These are phyloP conservation scores for Prionace glauca DNA, from an alignment of 2,797 vertebrate species.

Conservation along the genomic window DNA sequence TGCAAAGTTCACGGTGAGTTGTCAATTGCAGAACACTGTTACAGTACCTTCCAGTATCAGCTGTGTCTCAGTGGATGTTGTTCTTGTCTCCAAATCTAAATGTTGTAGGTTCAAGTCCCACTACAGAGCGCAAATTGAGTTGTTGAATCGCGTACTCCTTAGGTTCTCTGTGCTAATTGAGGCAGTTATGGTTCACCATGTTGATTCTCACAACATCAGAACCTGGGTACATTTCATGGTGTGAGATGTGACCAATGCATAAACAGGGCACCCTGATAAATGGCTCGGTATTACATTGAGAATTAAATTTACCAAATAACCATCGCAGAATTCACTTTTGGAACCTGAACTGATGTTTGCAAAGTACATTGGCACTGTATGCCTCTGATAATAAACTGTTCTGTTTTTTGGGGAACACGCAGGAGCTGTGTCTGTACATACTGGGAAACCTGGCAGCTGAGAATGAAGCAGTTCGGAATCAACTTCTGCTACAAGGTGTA, in stretches of 20 bases:
- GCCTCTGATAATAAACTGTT: too few relatives aligned
- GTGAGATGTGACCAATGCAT: neutral
- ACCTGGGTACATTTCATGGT: neutral
- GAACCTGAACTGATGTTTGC: neutral
- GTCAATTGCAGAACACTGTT: neutral
- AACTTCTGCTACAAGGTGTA: slow-evolving; percentile 83
- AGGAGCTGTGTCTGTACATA: slow-evolving; percentile 91
- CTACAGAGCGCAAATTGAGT: neutral
- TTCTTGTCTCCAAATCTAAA: neutral
- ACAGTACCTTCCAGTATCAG: neutral
- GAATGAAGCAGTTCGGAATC: slow-evolving; percentile 66
- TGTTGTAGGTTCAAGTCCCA: neutral
- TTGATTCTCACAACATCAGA: neutral
- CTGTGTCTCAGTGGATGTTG: neutral
- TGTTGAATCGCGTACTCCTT: neutral
- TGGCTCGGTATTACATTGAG: neutral
- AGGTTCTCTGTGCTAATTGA: neutral
- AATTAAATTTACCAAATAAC: neutral
- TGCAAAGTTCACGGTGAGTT: slow-evolving; percentile 74
- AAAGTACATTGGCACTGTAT: too few relatives aligned
- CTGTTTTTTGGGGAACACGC: slow-evolving; percentile 32
- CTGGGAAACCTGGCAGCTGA: slow-evolving; percentile 86
- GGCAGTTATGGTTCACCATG: neutral
- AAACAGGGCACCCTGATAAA: neutral
- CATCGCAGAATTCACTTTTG: neutral